These are phyloP conservation scores for Amphipoea oculea DNA, from an alignment of 2,888 invertebrate genomes.

Conservation along the genomic window DNA sequence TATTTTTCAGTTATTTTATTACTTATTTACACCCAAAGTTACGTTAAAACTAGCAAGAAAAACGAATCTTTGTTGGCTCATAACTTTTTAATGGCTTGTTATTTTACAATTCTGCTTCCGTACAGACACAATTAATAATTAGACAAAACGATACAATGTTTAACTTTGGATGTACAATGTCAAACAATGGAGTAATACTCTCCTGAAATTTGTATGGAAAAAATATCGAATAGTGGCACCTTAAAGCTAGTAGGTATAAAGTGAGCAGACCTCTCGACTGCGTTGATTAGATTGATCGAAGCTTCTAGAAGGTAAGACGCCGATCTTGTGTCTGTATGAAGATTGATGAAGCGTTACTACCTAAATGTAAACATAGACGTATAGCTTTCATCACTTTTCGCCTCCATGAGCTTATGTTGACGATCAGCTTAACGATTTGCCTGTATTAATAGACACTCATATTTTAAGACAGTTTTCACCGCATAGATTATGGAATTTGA, in stretches of 20 bases:
- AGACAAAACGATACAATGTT: too few species aligned
- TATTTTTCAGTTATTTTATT: too few species aligned
- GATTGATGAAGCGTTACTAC: conserved; percentile 50
- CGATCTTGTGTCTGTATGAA: conserved; percentile 36
- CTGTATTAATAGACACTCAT: neutral
- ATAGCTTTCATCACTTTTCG: neutral
- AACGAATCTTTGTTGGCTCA: too few species aligned
- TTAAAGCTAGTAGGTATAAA: conserved; percentile 4
- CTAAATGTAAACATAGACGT: neutral
- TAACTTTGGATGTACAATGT: too few species aligned
- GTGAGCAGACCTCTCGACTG: conserved; percentile 9
- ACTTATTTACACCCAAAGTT: too few species aligned
- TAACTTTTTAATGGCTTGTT: too few species aligned
- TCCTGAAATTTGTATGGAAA: too few species aligned
- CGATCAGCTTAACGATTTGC: neutral
- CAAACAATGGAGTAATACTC: too few species aligned
- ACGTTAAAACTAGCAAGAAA: too few species aligned
- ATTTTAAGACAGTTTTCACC: neutral
- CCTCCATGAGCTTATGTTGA: neutral
- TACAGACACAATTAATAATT: too few species aligned
- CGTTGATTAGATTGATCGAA: conserved; percentile 52
- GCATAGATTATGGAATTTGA: neutral
- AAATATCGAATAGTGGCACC: too few species aligned
- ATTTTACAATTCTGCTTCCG: too few species aligned
- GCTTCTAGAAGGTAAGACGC: conserved; percentile 34